A percentile compares a stretch with the other conserved stretches of the same genome.
phyloP scores from a whole-genome alignment of 2,797 vertebrate genomes.

The Lagorchestes hirsutus region DNA sequence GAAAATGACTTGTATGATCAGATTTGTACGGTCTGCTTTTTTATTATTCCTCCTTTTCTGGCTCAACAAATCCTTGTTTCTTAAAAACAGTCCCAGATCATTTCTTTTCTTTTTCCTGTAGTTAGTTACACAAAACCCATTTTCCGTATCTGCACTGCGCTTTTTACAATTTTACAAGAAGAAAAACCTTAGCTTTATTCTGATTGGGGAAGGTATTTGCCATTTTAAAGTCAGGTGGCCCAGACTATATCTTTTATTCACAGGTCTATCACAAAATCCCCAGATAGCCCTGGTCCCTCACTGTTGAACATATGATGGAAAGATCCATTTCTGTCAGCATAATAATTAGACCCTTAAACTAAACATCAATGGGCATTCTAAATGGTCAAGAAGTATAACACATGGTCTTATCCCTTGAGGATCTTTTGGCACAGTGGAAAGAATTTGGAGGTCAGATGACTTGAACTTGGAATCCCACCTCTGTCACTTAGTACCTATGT shows the following conservation, averaged over 20 bases:
- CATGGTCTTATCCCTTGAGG: neutral
- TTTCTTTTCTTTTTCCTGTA: neutral
- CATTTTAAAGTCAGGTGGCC: neutral
- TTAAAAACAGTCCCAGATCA: neutral
- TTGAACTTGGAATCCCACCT: neutral
- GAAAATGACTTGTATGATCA: neutral
- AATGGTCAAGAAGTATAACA: neutral
- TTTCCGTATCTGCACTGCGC: neutral
- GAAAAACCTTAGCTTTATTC: neutral
- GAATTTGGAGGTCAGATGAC: neutral
- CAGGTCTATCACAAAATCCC: neutral
- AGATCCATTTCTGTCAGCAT: neutral
- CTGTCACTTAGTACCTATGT: neutral
- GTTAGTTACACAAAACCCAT: neutral
- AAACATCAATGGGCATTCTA: neutral
- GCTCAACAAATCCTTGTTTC: neutral
- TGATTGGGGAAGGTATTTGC: neutral
- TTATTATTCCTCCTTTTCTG: neutral
- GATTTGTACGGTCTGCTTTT: neutral
- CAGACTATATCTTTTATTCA: neutral
- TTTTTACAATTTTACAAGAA: neutral
- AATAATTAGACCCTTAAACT: neutral
- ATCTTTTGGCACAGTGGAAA: neutral
- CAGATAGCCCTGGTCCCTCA: neutral
- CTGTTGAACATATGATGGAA: neutral